Evolutionary conservation across 2,113 vertebrate genomes (phyloP).

Genomic region (Acrocephalus arundinaceus): DNA sequence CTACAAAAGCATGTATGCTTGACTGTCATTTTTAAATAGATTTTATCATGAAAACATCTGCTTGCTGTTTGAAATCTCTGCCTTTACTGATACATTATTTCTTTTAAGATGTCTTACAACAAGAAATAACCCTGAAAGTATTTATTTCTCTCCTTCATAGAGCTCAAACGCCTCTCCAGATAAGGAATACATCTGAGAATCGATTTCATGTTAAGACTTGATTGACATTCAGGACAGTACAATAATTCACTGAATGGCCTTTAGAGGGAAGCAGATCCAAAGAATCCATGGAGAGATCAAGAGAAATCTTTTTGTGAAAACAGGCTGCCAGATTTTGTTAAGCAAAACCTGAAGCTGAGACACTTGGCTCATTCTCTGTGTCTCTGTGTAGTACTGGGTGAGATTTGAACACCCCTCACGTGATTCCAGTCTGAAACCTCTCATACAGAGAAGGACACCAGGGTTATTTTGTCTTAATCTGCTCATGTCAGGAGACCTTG

Average conservation of each 20-base stretch:
- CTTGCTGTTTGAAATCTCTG: neutral
- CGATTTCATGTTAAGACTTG: neutral
- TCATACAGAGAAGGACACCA: neutral
- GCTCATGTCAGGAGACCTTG: neutral
- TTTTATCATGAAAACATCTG: neutral
- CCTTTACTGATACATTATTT: neutral
- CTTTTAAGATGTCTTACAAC: neutral
- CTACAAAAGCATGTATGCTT: neutral
- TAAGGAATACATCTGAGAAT: neutral
- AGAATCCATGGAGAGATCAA: neutral
- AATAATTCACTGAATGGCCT: conserved; percentile 40
- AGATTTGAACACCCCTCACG: neutral
- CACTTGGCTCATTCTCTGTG: neutral
- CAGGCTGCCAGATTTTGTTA: neutral
- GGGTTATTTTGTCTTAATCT: neutral
- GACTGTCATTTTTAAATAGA: neutral
- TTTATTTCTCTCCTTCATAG: neutral
- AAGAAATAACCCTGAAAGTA: neutral
- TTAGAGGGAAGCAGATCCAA: conserved; percentile 69
- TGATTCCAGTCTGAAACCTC: neutral
- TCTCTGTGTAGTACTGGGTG: neutral
- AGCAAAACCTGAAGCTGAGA: neutral
- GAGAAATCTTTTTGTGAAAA: neutral
- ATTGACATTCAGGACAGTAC: neutral
- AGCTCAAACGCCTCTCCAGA: neutral